phyloP scores from a whole-genome alignment of 2,113 vertebrate genomes.

The Callospermophilus lateralis region DNA sequence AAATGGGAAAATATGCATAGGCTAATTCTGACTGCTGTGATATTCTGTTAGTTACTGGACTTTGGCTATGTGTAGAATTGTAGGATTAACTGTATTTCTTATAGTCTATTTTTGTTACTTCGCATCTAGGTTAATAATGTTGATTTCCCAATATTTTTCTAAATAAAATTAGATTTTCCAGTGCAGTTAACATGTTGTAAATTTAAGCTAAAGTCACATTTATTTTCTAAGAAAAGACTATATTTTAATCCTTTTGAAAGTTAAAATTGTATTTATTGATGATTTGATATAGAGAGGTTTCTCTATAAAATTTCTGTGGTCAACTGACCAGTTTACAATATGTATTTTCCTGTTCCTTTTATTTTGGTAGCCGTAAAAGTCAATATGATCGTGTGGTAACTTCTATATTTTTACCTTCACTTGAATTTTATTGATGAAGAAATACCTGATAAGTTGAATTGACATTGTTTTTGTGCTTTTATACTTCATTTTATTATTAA shows the following conservation, averaged over 20 bases:
- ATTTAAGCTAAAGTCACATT: not conserved
- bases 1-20: not conserved
- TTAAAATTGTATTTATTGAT: constrained; percentile 11
- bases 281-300: not conserved
- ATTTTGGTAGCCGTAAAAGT: constrained; percentile 49
- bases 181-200: not conserved
- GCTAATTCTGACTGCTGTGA: not conserved
- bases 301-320: not conserved
- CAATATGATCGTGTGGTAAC: not conserved
- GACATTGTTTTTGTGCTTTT: not conserved
- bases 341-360: not conserved
- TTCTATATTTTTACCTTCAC: constrained; percentile 20
- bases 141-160: constrained; percentile 38
- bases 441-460: not conserved
- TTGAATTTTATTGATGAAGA: constrained; percentile 52
- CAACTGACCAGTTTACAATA: not conserved
- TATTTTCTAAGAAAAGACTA: not conserved
- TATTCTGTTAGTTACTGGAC: not conserved
- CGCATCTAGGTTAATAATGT: not conserved
- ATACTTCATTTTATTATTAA: constrained; percentile 23
- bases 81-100: not conserved
- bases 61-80: not conserved
- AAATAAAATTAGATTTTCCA: constrained; percentile 9
- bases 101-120: constrained; percentile 10
- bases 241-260: not conserved